Base-by-base conservation (phyloP, 2,888 invertebrate genomes). In the Meloe dianella region DNA sequence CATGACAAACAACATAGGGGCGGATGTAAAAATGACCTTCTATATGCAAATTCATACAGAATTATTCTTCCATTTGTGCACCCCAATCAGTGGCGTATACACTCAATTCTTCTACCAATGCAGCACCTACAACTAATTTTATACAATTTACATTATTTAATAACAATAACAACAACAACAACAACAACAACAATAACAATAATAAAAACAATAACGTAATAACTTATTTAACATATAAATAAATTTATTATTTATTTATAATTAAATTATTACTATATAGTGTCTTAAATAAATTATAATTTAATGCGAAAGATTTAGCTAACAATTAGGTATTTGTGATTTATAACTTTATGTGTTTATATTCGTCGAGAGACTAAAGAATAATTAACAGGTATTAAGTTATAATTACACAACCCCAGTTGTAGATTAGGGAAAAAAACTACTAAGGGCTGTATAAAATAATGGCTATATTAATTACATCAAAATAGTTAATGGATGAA, bases 11-110 rank as follows among this genome's bases (percentile, higher is more conserved):
- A 79, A 74, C 80, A 82, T 82, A 81, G 82, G 82, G 82, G 82
- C 81, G 81, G 81, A 82, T 81, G 80, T 80, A 78, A 79, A 79
- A 81, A 82, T 82, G 81, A 81, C 79, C 80, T 82, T 79, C 80
- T 78, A 80, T 82, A 82, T 83, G 83, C 82, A 82, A 82, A 82
- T 82, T 78, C 79, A 75, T 78, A 77, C 75, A 78, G 79, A 80
- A 81, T 83, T 82, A 81, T 81, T 82, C 81, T 81, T 79, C 79
- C 81, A 81, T 81, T 82, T 81, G 81, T 77, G 78, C 81, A 79
- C 81, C 80, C 81, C 69, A 71, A 67, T 70, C 68, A 60, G 62
- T 60, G 54, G 59, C 64, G 64, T 68, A 51, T 51, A 51, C 20
- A 47, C 47, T 47, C 20, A 47, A 47, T 47, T 47, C 20, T 47